phyloP scores from a whole-genome alignment of 2,888 invertebrate genomes.

The Synergus gifuensis region DNA sequence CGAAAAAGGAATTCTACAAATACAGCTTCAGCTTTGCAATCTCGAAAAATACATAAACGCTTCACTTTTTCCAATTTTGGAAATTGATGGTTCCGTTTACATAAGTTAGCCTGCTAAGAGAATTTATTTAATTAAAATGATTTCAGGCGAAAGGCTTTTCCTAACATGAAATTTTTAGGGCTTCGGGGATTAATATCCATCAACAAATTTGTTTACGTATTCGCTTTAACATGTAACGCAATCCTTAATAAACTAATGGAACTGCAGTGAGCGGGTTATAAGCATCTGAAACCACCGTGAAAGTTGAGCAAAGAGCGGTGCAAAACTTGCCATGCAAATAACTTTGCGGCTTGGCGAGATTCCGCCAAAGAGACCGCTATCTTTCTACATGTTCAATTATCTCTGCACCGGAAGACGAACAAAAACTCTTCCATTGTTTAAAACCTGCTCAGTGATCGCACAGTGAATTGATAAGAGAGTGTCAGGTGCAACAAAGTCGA shows the following conservation, averaged over 20 bases:
- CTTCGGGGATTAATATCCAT: constrained; percentile 25
- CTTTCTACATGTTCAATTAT: constrained; percentile 38
- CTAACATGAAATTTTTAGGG: not conserved
- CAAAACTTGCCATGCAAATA: constrained; percentile 61
- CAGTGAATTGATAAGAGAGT: constrained; percentile 28
- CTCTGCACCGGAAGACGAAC: constrained; percentile 34
- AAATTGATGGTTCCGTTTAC: not conserved
- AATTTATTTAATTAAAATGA: constrained; percentile 19
- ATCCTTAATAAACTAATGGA: constrained; percentile 47
- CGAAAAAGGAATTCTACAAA: not conserved
- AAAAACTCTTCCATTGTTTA: constrained; percentile 28
- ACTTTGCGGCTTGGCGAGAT: constrained; percentile 58
- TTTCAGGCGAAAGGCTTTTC: not conserved
- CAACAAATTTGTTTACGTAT: constrained; percentile 24
- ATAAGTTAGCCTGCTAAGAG: not conserved
- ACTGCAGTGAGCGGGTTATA: constrained; percentile 9
- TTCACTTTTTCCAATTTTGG: constrained; percentile 3
- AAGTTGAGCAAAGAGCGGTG: constrained; percentile 33
- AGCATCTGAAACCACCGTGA: constrained; percentile 23
- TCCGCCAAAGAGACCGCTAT: constrained; percentile 40
- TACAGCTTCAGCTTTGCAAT: not conserved
- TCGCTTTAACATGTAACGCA: constrained; percentile 8
- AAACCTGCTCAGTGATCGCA: constrained; percentile 21
- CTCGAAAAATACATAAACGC: not conserved
- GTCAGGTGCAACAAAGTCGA: constrained; percentile 19